phyloP scores from a whole-genome alignment of 30 jellyfish, hydroid and myxozoan species.

The Hydractinia echinata region DNA sequence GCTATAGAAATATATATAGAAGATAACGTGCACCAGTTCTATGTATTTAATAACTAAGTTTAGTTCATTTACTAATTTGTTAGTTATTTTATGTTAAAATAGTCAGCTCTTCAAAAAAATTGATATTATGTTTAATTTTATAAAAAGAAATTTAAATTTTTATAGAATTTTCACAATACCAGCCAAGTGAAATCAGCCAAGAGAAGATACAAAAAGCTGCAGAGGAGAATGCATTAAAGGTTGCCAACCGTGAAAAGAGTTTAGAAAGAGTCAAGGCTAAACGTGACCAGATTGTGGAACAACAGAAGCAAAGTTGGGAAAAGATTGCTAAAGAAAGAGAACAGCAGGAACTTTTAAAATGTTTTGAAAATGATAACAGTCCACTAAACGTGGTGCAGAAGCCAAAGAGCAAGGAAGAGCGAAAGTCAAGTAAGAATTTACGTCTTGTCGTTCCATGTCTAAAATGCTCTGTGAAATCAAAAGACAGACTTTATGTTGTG shows the following conservation, averaged over 20 bases:
- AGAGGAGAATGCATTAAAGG: background rate
- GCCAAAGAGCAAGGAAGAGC: conserved; percentile 24
- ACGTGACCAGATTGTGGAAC: background rate
- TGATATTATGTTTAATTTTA: background rate
- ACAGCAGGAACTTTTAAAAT: conserved; percentile 1
- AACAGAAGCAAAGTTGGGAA: background rate
- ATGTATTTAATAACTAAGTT: background rate
- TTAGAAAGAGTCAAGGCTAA: background rate
- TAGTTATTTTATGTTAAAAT: background rate
- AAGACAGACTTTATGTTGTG: background rate
- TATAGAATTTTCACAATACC: conserved; percentile 6
- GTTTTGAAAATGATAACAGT: background rate
- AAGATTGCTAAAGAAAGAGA: conserved; percentile 9
- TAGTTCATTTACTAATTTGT: background rate
- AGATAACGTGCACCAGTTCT: no score
- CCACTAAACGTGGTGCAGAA: conserved; percentile 11
- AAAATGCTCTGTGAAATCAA: background rate
- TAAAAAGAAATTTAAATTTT: background rate
- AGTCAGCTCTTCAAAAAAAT: background rate
- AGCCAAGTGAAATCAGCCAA: background rate
- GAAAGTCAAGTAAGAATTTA: conserved; percentile 13
- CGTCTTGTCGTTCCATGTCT: no score
- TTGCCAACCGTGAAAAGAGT: conserved; percentile 8
- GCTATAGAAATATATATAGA: no score
- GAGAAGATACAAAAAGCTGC: background rate